Base-by-base conservation (phyloP, 1,140 invertebrate genomes). In the Pseudomyrmex pallidus region DNA sequence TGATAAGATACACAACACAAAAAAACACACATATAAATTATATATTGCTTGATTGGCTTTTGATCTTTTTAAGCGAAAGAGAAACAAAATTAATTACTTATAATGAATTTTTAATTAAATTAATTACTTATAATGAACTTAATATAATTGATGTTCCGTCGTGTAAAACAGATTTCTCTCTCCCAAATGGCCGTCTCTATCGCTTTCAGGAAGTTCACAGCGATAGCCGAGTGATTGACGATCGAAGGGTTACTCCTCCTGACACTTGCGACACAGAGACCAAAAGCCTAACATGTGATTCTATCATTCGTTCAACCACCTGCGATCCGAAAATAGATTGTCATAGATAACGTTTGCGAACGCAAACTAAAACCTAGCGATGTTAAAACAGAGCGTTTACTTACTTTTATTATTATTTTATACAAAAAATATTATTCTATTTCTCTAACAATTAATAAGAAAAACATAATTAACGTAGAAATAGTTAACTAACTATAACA, bases 271-370 rank as follows among this genome's bases (percentile, higher is more conserved):
- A 62, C 83, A 70, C 86, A 73, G 74, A 87, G 76, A 52, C 57
- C 54, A 74, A 70, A 74, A 70, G 35, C 22, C 70, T 67, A 62
- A 84, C 85, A 84, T 86, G 82, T 84, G 86, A 87, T 78, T 84
- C 74, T 52, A 61, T 78, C 72, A 72, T 68, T 74, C 85, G 64
- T 74, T 15, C 44, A 78, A 86, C 85, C 86, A 87, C 86, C 86
- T 87, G 76, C 77, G 54, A 25, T 78, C 82, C 74, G 70, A 62
- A 87, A 87, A 87, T 87, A 87, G 85, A 87, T 74, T 25, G 85
- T 74, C 68, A 44, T 64, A 17, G 52, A 77, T 66, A 62, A 20
- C 62, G 48, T 25, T 77, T 56, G 46, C 61, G 2, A 12, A 68
- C 64, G 63, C 44, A n/a, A 35, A 56, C 8, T 25, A 9, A 25